These are phyloP conservation scores for Embiotoca jacksoni DNA, from an alignment of 2,113 vertebrate species.

Conservation along the genomic window DNA sequence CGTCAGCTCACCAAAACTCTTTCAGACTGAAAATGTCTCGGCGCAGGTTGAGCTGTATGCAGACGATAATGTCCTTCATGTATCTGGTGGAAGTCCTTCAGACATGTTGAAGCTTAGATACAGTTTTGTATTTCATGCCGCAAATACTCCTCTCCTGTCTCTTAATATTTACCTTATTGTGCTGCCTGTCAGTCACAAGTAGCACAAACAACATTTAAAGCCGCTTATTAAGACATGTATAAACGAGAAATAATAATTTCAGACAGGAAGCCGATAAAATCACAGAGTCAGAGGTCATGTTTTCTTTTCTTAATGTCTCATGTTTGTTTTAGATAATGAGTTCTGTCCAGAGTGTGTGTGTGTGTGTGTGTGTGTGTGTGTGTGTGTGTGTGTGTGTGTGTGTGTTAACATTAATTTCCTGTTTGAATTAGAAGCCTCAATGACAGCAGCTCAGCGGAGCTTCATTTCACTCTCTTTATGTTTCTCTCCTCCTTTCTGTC, in stretches of 20 bases:
- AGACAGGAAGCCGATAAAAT: no score
- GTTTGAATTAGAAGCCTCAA: constrained; percentile 14
- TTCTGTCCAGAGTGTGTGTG: neutral
- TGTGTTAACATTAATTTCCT: constrained; percentile 47
- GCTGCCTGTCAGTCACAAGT: no score
- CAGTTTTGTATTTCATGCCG: no score
- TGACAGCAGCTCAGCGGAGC: neutral
- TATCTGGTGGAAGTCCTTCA: neutral
- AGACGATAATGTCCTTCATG: neutral
- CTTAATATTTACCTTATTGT: no score
- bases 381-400: neutral
- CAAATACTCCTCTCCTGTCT: no score
- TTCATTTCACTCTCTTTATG: neutral
- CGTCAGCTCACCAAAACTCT: no score
- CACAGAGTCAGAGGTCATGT: neutral
- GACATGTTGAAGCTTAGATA: no score
- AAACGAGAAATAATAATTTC: no score
- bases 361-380: neutral
- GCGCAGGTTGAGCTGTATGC: neutral
- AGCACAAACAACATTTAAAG: no score
- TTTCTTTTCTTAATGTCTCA: neutral
- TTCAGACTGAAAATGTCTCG: no score
- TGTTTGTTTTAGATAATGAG: constrained; percentile 54
- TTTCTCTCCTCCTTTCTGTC: neutral
- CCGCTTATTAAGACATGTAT: no score